phyloP scores from a whole-genome alignment of 2,888 invertebrate species.

The Drosophila monieri region DNA sequence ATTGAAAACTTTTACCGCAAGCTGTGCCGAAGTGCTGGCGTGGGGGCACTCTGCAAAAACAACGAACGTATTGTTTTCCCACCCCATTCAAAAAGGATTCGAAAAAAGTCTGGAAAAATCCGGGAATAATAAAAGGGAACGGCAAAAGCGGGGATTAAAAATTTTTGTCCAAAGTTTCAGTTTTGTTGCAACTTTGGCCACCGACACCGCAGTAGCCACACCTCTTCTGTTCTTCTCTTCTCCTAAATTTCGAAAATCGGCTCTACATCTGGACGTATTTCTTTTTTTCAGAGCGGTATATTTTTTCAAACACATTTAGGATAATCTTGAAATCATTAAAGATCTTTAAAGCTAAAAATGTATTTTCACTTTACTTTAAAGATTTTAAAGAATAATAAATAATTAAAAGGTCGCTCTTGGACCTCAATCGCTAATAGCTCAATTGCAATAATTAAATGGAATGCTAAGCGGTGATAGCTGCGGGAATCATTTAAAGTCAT shows the following conservation, averaged over 20 bases:
- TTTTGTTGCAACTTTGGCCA: slow-evolving; percentile 77
- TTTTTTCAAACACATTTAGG: too few relatives aligned
- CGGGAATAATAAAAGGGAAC: slow-evolving; percentile 48
- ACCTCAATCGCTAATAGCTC: neutral
- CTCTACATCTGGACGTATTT: slow-evolving; percentile 26
- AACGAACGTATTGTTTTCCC: slow-evolving; percentile 70
- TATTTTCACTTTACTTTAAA: too few relatives aligned
- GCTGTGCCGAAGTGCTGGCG: slow-evolving; percentile 64
- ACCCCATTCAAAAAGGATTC: slow-evolving; percentile 21
- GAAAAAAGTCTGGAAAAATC: slow-evolving; percentile 32
- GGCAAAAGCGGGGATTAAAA: slow-evolving; percentile 50
- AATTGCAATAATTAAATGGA: slow-evolving; percentile 40
- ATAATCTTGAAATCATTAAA: too few relatives aligned
- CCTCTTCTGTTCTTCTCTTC: slow-evolving; percentile 1
- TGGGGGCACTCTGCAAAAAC: slow-evolving; percentile 56
- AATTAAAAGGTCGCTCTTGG: too few relatives aligned
- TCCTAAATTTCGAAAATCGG: slow-evolving; percentile 16
- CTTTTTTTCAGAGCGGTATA: slow-evolving; percentile 8
- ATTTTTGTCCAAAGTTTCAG: slow-evolving; percentile 67
- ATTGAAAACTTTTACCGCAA: slow-evolving; percentile 76
- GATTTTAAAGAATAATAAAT: too few relatives aligned
- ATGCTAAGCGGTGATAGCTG: neutral
- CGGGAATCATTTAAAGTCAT: neutral
- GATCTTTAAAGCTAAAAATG: too few relatives aligned
- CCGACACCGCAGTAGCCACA: slow-evolving; percentile 62